Percentiles rank a stretch among this genome's conserved stretches.
These are phyloP conservation scores for Amyelois transitella DNA, from an alignment of 1,140 invertebrate genomes.

Conservation along the genomic window DNA sequence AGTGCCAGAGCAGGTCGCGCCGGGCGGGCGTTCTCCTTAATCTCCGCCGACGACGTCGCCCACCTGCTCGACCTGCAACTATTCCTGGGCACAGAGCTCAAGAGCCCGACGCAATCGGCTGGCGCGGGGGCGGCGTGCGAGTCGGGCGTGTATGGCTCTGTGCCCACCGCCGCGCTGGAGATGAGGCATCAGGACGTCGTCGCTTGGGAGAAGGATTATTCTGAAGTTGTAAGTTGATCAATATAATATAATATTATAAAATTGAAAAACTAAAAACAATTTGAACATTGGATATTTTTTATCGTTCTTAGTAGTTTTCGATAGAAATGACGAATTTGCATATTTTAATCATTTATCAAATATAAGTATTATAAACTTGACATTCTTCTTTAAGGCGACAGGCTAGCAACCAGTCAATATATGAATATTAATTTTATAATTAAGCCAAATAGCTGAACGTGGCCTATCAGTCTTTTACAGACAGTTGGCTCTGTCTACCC, in stretches of 20 bases:
- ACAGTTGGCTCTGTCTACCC: too few species aligned
- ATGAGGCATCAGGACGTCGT: conserved; percentile 87
- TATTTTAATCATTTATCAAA: too few species aligned
- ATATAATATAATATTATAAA: conserved; percentile 1
- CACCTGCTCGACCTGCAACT: conserved; percentile 95
- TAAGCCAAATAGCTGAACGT: too few species aligned
- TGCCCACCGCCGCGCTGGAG: conserved; percentile 89
- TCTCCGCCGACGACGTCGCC: conserved; percentile 92
- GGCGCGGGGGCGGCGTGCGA: conserved; percentile 58
- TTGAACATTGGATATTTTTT: too few species aligned
- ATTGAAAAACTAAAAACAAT: not conserved
- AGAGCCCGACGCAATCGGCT: conserved; percentile 73
- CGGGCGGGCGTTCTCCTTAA: conserved; percentile 92
- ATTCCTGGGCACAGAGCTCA: conserved; percentile 89
- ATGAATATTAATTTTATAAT: too few species aligned
- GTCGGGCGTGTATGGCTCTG: conserved; percentile 80
- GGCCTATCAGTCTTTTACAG: too few species aligned
- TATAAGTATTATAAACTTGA: too few species aligned
- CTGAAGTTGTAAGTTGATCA: conserved; percentile 81
- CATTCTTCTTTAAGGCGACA: too few species aligned
- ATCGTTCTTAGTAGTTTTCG: too few species aligned
- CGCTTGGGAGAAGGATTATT: conserved; percentile 81
- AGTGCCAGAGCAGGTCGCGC: conserved; percentile 95
- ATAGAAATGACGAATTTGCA: too few species aligned
- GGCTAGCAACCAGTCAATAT: too few species aligned